Base-by-base conservation (phyloP, 2,888 invertebrate species). In the Acanthoscelides obtectus region DNA sequence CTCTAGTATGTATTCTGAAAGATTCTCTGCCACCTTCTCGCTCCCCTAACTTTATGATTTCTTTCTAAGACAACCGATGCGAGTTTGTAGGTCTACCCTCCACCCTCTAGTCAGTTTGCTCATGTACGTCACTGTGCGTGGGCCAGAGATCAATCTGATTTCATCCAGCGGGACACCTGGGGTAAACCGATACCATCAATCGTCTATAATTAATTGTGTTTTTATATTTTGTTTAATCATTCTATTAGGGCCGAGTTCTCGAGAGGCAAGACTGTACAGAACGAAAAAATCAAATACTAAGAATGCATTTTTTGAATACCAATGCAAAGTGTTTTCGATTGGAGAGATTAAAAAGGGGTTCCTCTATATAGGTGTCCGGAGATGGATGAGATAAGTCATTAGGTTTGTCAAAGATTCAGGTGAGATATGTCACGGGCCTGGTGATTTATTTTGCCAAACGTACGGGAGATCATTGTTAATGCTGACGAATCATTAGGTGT, bases 211-310 rank as follows among this genome's bases (percentile, higher is more conserved):
- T 85, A 85, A 85, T 84, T 85, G 85, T 85, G 83, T 85, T 85
- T 84, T 85, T 84, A 84, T 84, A 85, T 85, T 85, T 83, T 84
- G 85, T 85, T 84, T 84, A 84, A 85, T 85, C 84, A 85, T 85
- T 84, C 84, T 84, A 84, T 84, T 84, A 84, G 83, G 83, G 83
- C 80, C 80, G 82, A 84, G 79, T 80, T 79, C 80, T 79, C 69
- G 74, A 69, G 74, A 69, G 75, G 77, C 74, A 76, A 70, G 72
- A n/a, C n/a, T n/a, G 74, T 74, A 72, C 69, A 73, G 66, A 66
- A 66, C 20, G n/a, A 75, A 70, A 76, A 73, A 74, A 72, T 72
- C 76, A 69, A 75, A 79, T 80, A 79, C 78, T 77, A 79, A 77
- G 77, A 68, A 78, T 80, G 80, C 81, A 84, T 84, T 81, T 83